Percentiles rank a stretch among this genome's conserved stretches.
These are phyloP conservation scores for Scaptomyza caliginosa DNA, from an alignment of 2,888 invertebrate genomes.

Conservation along the genomic window DNA sequence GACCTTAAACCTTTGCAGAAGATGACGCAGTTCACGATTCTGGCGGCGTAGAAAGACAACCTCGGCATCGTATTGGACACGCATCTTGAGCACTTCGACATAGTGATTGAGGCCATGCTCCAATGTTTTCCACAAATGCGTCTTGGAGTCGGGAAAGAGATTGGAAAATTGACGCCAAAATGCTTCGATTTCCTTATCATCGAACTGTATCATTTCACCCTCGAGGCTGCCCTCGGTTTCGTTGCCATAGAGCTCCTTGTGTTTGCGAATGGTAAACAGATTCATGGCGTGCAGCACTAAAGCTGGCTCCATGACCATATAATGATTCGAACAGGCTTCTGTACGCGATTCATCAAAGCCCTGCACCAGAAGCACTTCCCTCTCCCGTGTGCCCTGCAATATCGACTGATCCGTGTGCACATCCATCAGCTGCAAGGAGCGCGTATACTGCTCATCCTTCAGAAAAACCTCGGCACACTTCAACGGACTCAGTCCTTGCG, in stretches of 20 bases:
- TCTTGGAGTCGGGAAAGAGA: constrained; percentile 86
- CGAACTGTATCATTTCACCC: constrained; percentile 53
- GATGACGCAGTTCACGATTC: constrained; percentile 88
- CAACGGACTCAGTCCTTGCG: constrained; percentile 48
- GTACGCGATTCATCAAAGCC: background rate
- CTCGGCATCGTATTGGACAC: constrained; percentile 88
- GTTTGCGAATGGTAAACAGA: constrained; percentile 53
- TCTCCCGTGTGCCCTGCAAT: background rate
- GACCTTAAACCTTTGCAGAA: constrained; percentile 86
- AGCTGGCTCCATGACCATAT: constrained; percentile 88
- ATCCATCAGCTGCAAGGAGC: constrained; percentile 21
- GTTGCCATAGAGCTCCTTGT: constrained; percentile 52
- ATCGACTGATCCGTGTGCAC: constrained; percentile 4
- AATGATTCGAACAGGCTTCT: constrained; percentile 85
- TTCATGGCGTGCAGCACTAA: constrained; percentile 86
- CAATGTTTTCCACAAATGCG: constrained; percentile 87
- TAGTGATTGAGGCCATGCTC: constrained; percentile 83
- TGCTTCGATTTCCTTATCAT: constrained; percentile 84
- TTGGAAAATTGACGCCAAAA: constrained; percentile 89
- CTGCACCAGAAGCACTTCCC: background rate
- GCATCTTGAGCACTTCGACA: constrained; percentile 85
- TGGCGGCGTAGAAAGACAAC: constrained; percentile 87
- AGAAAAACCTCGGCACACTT: constrained; percentile 66
- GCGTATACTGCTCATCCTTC: constrained; percentile 24
- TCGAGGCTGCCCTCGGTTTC: constrained; percentile 38